Base-by-base conservation (phyloP, 2,113 vertebrate genomes). In the Urocynchramus pylzowi region DNA sequence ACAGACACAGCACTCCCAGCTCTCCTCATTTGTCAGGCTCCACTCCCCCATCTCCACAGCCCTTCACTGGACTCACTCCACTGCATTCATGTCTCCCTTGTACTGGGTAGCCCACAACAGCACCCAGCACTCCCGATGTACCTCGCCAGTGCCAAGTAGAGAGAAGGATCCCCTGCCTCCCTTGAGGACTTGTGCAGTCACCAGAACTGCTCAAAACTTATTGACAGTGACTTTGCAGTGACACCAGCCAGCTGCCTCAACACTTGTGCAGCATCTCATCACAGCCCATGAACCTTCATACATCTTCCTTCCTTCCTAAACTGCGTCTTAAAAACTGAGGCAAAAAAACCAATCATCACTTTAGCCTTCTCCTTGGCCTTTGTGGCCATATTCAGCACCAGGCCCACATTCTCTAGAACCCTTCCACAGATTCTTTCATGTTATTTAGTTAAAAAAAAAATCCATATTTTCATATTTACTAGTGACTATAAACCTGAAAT, bases 271-370 rank as follows among this genome's bases (percentile, higher is more conserved):
- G n/a, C 30, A 60, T 39, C 80, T 54, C 47, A 35, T 16, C 41
- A 23, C 1, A 4, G 42, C 7, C 45, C 35, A 30, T 4, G 23
- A 78, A 74, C 18, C 19, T 42, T 54, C 23, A 2, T 8, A 47
- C 0, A 0, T 64, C 23, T 45, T n/a, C 28, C 7, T 26, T 73
- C 60, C 47, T 69, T 30, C 54, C 59, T 47, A 71, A 73, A n/a
- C 23, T 35, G 23, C 39, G 67, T 42, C 33, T 73, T 17, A 76
- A 77, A 94, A 53, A 67, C 17, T 22, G 27, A 79, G 12, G 39
- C 30, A 79, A 79, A 79, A 73, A 65, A 2, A 6, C 39, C 27
- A 65, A 20, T 53, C 23, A 57, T 30, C 30, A 73, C 44, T 39
- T 86, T 5, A 75, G 53, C 20, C 35, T 92, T 45, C 64, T 64